Base-by-base conservation (phyloP, 1,140 invertebrate genomes). In the Platyura marginata region DNA sequence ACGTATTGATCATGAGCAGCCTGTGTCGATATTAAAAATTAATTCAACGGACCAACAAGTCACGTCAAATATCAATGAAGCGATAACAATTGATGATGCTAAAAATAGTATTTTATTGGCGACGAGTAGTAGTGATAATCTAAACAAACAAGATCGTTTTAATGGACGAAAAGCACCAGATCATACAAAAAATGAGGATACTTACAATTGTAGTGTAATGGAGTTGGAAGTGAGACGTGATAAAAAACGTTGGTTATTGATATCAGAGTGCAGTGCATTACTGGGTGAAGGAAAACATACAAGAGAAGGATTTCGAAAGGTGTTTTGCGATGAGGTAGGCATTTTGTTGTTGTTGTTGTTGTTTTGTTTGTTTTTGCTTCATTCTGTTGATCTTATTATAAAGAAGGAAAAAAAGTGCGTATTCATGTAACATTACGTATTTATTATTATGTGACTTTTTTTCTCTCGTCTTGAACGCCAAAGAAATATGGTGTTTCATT, bases 171-270 rank as follows among this genome's bases (percentile, higher is more conserved):
- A 36, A 36, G 6, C 25, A 29, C 13, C 13, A 29, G 13, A 8
- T 13, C 6, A 13, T 29, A 29, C 25, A 29, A 29, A 29, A 13
- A n/a, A n/a, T n/a, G n/a, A 13, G 21, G 33, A 42, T 19, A 37
- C 11, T n/a, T 20, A 38, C 21, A 29, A 61, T 48, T 61, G 53
- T 46, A 61, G 59, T 48, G 52, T 54, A 29, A 61, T 61, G 59
- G 59, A 61, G 51, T 46, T 61, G 46, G 59, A 61, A 47, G 59
- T 57, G 48, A 50, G 52, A 38, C 54, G 59, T 41, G 59, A 61
- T 45, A 61, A 61, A 42, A 50, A 54, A 25, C 56, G 59, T 21
- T 61, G 59, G 59, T 48, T 61, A 15, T 47, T 61, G 43, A 61
- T 61, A 53, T 61, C 59, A 18, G 59, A 61, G 44, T 59, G 59